Conservation (phyloP, 2,888 invertebrate genomes). For the Drosophila monieri region DNA sequence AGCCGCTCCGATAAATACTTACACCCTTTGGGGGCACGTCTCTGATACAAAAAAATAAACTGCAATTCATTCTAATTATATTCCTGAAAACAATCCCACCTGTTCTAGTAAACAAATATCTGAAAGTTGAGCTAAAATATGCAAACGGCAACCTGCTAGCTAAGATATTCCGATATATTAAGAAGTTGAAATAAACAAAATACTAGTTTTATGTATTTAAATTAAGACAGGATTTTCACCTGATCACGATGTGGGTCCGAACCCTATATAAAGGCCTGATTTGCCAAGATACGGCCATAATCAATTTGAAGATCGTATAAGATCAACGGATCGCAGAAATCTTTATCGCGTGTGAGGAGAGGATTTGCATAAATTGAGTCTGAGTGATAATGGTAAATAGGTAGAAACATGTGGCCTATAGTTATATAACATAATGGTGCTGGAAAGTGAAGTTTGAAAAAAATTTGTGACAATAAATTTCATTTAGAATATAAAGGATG, state of each 20-base stretch:
- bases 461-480: not conserved
- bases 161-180: constrained; percentile 46
- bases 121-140: constrained; percentile 54
- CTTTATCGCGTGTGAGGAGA: constrained; percentile 64
- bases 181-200: constrained; percentile 79
- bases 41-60: not conserved
- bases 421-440: constrained; percentile 13
- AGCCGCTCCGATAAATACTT: constrained; percentile 16
- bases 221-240: constrained; percentile 79
- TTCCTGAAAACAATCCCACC: constrained; percentile 49
- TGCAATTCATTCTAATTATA: constrained; percentile 36
- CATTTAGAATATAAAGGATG: not conserved
- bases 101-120: constrained; percentile 63
- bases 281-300: constrained; percentile 53
- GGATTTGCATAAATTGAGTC: constrained; percentile 65
- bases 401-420: constrained; percentile 54
- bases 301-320: constrained; percentile 53
- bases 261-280: constrained; percentile 69
- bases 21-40: constrained; percentile 9
- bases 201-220: constrained; percentile 82
- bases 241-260: constrained; percentile 34
- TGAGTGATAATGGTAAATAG: constrained; percentile 80
- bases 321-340: constrained; percentile 56
- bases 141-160: constrained; percentile 44
- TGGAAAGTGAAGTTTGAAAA: not conserved